Percentiles rank a stretch among this genome's conserved stretches.
phyloP scores from a whole-genome alignment of 2,113 vertebrate genomes.

The Phodopus roborovskii region DNA sequence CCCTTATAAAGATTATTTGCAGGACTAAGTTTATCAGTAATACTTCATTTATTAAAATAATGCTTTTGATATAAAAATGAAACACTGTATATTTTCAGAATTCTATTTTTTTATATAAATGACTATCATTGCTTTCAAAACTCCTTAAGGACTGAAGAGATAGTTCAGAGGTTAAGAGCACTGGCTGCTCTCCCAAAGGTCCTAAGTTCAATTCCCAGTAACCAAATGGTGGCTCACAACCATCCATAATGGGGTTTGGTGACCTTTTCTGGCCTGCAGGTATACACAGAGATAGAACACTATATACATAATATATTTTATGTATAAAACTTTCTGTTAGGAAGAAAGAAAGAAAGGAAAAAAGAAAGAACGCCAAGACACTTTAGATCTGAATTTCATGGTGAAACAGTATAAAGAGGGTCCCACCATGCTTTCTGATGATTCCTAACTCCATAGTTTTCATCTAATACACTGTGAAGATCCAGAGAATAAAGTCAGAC shows the following conservation, averaged over 20 bases:
- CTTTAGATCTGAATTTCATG: neutral
- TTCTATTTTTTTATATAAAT: neutral
- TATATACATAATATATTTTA: too few species aligned
- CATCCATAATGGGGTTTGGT: too few species aligned
- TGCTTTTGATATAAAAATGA: neutral
- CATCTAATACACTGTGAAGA: neutral
- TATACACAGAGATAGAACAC: too few species aligned
- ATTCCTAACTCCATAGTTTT: neutral
- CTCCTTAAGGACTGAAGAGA: neutral
- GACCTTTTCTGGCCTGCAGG: too few species aligned
- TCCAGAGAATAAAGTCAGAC: neutral
- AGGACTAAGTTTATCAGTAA: neutral
- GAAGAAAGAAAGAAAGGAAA: too few species aligned
- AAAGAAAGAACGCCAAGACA: neutral
- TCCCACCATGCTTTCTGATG: neutral
- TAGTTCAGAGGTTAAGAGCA: too few species aligned
- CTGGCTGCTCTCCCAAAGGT: too few species aligned
- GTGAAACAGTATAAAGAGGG: neutral
- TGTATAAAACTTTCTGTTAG: too few species aligned
- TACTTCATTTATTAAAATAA: constrained; percentile 5
- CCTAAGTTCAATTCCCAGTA: too few species aligned
- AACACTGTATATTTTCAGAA: neutral
- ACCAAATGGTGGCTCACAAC: too few species aligned
- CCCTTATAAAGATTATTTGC: neutral
- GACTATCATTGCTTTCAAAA: neutral